Percentiles rank a stretch among this genome's conserved stretches.
phyloP scores from a whole-genome alignment of 2,113 vertebrate genomes.

The Ifrita kowaldi region DNA sequence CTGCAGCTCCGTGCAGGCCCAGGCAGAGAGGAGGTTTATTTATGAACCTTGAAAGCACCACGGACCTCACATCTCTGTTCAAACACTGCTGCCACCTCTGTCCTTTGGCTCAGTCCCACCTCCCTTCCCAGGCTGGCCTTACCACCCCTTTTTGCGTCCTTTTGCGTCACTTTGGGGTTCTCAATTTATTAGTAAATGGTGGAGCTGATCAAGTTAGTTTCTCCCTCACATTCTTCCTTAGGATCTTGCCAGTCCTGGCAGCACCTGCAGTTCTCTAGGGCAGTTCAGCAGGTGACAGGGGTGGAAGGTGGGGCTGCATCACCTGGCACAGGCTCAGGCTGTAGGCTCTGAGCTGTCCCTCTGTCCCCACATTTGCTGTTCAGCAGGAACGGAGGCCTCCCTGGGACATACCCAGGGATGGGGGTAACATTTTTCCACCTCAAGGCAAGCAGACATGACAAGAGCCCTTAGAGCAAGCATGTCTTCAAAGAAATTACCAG shows the following conservation, averaged over 20 bases:
- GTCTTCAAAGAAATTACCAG: not conserved
- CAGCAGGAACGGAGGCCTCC: not conserved
- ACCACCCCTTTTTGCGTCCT: not conserved
- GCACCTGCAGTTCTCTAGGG: not conserved
- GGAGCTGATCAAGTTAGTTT: not conserved
- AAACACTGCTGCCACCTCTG: not conserved
- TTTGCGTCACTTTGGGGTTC: not conserved
- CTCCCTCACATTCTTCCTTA: not conserved
- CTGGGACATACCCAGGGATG: accelerated
- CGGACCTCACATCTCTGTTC: not conserved
- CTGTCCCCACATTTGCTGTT: not conserved
- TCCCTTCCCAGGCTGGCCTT: not conserved
- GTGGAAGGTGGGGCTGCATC: not conserved
- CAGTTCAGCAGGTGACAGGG: not conserved
- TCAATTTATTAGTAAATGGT: accelerated
- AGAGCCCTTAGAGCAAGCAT: not conserved
- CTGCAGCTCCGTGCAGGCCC: not conserved
- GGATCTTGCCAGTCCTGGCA: not conserved
- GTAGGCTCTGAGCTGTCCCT: not conserved
- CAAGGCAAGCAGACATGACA: accelerated
- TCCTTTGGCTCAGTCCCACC: not conserved
- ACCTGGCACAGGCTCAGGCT: not conserved
- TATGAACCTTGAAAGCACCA: not conserved
- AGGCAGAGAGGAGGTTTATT: not conserved
- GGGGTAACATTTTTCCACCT: not conserved